phyloP scores from a whole-genome alignment of 2,888 invertebrate genomes.

The Elegia similella region DNA sequence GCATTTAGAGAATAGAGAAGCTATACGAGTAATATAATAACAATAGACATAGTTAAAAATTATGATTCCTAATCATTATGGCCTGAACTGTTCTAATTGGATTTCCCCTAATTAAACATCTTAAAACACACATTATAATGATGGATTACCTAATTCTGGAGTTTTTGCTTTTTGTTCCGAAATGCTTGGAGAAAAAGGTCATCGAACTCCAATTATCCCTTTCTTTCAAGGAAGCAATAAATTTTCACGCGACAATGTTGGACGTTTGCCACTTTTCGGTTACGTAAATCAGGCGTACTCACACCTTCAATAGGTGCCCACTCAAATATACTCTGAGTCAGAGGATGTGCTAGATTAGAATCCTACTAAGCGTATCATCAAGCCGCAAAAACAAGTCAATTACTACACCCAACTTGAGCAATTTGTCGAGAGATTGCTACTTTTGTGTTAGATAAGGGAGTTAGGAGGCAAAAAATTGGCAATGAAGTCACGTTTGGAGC shows the following conservation, averaged over 20 bases:
- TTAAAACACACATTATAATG: neutral
- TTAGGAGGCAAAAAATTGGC: conserved; percentile 54
- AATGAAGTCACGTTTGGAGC: conserved; percentile 67
- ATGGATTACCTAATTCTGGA: neutral
- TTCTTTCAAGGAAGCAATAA: conserved; percentile 54
- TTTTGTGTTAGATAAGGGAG: conserved; percentile 55
- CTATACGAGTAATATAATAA: no score
- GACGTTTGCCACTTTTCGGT: conserved; percentile 56
- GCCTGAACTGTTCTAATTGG: no score
- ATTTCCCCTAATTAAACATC: neutral
- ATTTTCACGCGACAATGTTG: conserved; percentile 48
- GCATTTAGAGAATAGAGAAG: neutral
- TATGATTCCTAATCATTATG: no score
- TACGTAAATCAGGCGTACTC: conserved; percentile 47
- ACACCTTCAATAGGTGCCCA: conserved; percentile 30
- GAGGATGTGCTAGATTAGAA: conserved; percentile 50
- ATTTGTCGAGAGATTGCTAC: conserved; percentile 60
- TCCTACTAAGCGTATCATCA: conserved; percentile 35
- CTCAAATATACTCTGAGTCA: conserved; percentile 37
- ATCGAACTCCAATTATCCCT: conserved; percentile 45
- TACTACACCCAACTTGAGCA: conserved; percentile 56
- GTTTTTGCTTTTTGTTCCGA: neutral
- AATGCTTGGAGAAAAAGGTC: conserved; percentile 27
- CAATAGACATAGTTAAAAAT: no score
- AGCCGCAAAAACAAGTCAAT: conserved; percentile 48